Conservation (phyloP, 2,113 vertebrate species). For the Sorex fumeus region DNA sequence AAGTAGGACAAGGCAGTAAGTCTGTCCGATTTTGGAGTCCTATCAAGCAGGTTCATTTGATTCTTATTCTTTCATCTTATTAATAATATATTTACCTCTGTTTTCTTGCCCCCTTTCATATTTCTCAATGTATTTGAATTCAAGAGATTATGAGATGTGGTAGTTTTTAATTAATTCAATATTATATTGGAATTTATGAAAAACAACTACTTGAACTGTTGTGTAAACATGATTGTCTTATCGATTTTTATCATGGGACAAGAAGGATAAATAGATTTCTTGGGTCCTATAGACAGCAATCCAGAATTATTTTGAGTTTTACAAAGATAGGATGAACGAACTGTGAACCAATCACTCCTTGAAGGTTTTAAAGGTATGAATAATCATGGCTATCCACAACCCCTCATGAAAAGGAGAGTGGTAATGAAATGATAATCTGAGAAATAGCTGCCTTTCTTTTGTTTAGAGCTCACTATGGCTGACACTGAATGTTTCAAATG, state of each 20-base stretch:
- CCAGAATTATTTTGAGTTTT: background rate
- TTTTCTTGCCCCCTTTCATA: background rate
- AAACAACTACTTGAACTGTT: background rate
- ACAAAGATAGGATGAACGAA: background rate
- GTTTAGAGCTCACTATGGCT: background rate
- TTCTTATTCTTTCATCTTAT: constrained; percentile 5
- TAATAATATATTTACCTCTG: background rate
- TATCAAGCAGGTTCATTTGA: background rate
- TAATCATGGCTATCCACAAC: background rate
- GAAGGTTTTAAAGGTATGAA: background rate
- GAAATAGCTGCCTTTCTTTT: background rate
- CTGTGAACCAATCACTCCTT: background rate
- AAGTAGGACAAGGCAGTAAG: too few relatives aligned
- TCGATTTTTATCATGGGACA: background rate
- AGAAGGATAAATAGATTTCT: background rate
- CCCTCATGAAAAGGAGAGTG: background rate
- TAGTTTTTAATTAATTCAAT: background rate
- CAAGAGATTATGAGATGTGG: background rate
- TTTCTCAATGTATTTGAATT: background rate
- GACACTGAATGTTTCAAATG: background rate
- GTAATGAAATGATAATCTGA: background rate
- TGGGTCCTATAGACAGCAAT: background rate
- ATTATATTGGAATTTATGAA: background rate
- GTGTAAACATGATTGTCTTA: background rate
- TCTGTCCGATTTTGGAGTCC: background rate